These are phyloP conservation scores for Phoxinus phoxinus DNA, from an alignment of 2,113 vertebrate genomes.

Conservation along the genomic window DNA sequence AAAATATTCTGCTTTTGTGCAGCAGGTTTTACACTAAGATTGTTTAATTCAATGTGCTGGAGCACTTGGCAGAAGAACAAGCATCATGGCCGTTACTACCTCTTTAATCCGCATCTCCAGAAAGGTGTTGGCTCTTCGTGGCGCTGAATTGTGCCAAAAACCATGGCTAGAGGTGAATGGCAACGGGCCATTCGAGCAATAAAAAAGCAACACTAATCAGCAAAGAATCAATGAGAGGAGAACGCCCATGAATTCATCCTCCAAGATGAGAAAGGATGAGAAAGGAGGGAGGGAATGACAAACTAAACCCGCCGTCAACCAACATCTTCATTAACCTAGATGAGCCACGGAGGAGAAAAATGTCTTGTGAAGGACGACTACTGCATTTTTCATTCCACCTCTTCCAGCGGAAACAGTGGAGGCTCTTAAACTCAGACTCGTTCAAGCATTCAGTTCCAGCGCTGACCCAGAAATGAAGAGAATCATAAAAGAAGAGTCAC, in stretches of 20 bases:
- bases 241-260: slow-evolving; percentile 3
- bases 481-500: slow-evolving; percentile 5
- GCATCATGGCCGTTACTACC: neutral
- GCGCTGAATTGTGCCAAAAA: slow-evolving; percentile 12
- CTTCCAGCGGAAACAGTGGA: neutral
- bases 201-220: neutral
- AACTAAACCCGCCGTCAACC: neutral
- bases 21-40: neutral
- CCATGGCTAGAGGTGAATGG: neutral
- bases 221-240: neutral
- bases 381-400: neutral
- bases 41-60: neutral
- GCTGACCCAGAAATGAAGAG: slow-evolving; percentile 48
- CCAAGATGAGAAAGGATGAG: neutral
- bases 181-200: neutral
- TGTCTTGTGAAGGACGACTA: neutral
- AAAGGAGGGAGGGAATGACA: neutral
- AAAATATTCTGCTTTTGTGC: neutral
- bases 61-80: neutral
- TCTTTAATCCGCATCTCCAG: slow-evolving; percentile 19
- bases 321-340: neutral
- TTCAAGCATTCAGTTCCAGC: slow-evolving; percentile 36
- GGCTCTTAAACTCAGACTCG: slow-evolving; percentile 4
- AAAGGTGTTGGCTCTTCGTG: neutral
- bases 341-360: slow-evolving; percentile 17